phyloP scores from a whole-genome alignment of 2,797 vertebrate species.

The Hippoglossus hippoglossus region DNA sequence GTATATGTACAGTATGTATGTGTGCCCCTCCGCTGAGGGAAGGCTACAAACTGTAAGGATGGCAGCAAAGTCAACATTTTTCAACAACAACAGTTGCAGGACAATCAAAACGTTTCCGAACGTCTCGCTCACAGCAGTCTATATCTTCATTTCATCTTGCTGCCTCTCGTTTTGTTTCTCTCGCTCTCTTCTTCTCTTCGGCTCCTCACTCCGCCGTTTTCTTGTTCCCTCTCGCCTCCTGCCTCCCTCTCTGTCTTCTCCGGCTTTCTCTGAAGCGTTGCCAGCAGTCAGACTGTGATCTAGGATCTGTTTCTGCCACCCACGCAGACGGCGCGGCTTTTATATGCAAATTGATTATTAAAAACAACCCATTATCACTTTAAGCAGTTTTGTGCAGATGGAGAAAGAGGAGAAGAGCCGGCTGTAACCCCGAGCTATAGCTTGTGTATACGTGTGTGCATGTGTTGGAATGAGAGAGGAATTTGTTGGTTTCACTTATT shows the following conservation, averaged over 20 bases:
- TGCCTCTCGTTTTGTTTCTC: background rate
- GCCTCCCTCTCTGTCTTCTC: slow-evolving; percentile 28
- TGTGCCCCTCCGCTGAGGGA: background rate
- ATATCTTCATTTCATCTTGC: slow-evolving; percentile 18
- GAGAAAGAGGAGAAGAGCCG: slow-evolving; percentile 39
- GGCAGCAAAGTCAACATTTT: background rate
- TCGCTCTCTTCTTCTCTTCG: slow-evolving; percentile 4
- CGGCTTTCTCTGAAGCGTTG: slow-evolving; percentile 61
- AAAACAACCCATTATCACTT: slow-evolving; percentile 82
- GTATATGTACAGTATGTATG: background rate
- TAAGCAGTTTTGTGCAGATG: slow-evolving; percentile 72
- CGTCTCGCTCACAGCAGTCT: slow-evolving; percentile 25
- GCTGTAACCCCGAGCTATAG: slow-evolving; percentile 35
- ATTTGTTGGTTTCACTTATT: slow-evolving; percentile 14
- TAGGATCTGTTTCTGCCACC: slow-evolving; percentile 70
- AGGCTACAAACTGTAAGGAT: background rate
- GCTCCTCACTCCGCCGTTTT: slow-evolving; percentile 15
- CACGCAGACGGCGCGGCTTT: slow-evolving; percentile 69
- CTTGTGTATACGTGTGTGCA: slow-evolving; percentile 10
- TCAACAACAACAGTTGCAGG: background rate
- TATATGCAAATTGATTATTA: slow-evolving; percentile 84
- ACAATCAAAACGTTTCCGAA: slow-evolving; percentile 1
- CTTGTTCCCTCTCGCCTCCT: slow-evolving; percentile 17
- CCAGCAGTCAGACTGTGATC: slow-evolving; percentile 77
- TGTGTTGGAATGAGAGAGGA: background rate